phyloP scores from a whole-genome alignment of 2,797 vertebrate genomes.

The Pangasius macronema region DNA sequence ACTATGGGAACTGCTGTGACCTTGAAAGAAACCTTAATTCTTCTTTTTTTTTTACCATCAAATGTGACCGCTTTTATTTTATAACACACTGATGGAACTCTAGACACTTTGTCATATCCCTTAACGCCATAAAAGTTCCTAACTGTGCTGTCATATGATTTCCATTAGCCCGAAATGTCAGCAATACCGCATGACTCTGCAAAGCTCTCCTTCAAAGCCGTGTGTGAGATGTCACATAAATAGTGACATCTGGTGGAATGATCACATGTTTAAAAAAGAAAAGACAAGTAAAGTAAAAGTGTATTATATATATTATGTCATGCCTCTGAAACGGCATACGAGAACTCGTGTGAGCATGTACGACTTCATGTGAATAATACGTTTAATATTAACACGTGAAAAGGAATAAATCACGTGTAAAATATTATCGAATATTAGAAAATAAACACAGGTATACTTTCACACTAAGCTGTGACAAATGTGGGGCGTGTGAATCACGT shows the following conservation, averaged over 20 bases:
- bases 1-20: not conserved
- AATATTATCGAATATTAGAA: not conserved
- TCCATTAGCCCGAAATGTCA: not conserved
- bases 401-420: not conserved
- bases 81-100: not conserved
- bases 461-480: not conserved
- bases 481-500: not conserved
- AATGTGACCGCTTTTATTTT: not conserved
- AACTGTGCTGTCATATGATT: not conserved
- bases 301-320: not conserved
- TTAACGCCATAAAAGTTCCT: not conserved
- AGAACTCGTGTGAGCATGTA: not conserved
- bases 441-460: not conserved
- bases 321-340: not conserved
- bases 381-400: not conserved
- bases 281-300: not conserved
- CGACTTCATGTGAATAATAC: not conserved
- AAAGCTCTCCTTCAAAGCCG: not conserved
- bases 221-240: conserved; percentile 46
- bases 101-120: not conserved
- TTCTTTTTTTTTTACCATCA: not conserved
- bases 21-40: not conserved
- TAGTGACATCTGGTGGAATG: conserved; percentile 72
- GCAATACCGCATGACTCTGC: not conserved
- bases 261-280: not conserved